Percentiles rank a stretch among this genome's conserved stretches.
Conservation (phyloP, 2,888 invertebrate genomes). For the Pseudococcus longispinus region DNA sequence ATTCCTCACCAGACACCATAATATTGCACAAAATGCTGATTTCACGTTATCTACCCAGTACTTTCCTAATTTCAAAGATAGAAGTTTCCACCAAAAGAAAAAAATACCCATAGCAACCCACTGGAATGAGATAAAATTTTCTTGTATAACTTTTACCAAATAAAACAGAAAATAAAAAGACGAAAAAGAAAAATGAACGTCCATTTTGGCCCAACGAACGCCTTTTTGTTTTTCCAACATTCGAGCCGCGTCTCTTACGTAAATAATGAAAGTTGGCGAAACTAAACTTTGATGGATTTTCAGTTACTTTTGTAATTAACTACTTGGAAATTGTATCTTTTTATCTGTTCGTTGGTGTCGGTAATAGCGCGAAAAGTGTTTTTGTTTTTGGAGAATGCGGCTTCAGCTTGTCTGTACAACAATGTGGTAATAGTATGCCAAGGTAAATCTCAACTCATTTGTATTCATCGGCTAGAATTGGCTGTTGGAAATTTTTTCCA, state of each 20-base stretch:
- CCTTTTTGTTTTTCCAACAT: slow-evolving; percentile 37
- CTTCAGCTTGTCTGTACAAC: neutral
- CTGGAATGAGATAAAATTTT: neutral
- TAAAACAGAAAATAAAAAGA: neutral
- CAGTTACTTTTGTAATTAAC: slow-evolving; percentile 43
- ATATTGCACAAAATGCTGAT: no score
- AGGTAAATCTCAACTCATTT: slow-evolving; percentile 39
- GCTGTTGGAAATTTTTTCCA: neutral
- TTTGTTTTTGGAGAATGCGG: slow-evolving; percentile 20
- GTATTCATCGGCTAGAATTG: neutral
- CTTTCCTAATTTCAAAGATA: neutral
- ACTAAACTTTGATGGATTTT: slow-evolving; percentile 43
- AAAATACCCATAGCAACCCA: neutral
- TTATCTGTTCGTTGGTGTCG: slow-evolving; percentile 20
- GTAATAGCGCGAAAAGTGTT: slow-evolving; percentile 30
- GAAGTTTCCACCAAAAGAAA: neutral
- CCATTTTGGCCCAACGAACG: slow-evolving; percentile 5
- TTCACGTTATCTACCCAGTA: no score
- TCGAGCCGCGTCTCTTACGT: neutral
- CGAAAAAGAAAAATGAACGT: slow-evolving; percentile 27
- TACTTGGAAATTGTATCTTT: slow-evolving; percentile 40
- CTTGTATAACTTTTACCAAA: neutral
- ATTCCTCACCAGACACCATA: no score
- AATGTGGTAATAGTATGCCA: slow-evolving; percentile 11
- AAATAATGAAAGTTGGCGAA: slow-evolving; percentile 36